Evolutionary conservation across 2,113 vertebrate species (phyloP).

Genomic region (Cavia aperea): DNA sequence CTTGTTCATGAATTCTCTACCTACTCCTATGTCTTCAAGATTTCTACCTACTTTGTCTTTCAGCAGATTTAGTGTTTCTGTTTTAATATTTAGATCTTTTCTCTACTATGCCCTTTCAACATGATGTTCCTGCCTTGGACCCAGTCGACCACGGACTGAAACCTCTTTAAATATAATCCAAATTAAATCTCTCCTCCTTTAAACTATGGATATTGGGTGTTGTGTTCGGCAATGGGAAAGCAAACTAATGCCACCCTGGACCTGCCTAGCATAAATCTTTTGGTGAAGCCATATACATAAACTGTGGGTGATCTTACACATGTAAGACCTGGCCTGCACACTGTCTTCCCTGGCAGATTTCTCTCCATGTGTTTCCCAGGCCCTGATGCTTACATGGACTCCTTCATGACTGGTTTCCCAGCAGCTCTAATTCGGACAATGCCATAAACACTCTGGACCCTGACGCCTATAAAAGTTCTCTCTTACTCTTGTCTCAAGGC

Average conservation of each 20-base stretch:
- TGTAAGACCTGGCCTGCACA: constrained; percentile 32
- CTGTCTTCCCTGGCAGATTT: constrained; percentile 62
- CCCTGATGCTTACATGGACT: constrained; percentile 53
- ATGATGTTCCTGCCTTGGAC: neutral
- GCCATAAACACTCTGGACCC: constrained; percentile 45
- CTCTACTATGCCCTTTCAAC: neutral
- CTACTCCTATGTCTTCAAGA: too few species aligned
- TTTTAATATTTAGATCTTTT: too few species aligned
- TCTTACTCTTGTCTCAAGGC: constrained; percentile 32
- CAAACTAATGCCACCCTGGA: neutral
- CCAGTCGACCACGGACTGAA: neutral
- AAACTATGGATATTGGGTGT: neutral
- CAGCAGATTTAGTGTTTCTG: too few species aligned
- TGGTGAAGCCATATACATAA: neutral
- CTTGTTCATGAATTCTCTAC: too few species aligned
- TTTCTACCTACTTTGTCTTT: too few species aligned
- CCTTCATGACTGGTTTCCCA: constrained; percentile 39
- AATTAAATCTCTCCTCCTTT: neutral
- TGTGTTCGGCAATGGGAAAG: neutral
- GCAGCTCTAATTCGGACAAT: constrained; percentile 48
- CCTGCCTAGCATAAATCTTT: too few species aligned
- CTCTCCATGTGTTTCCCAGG: constrained; percentile 60
- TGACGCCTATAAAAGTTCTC: constrained; percentile 43
- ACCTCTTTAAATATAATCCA: neutral
- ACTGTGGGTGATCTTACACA: neutral